Percentiles rank a stretch among this genome's conserved stretches.
Evolutionary conservation across 1,140 invertebrate species (phyloP).

Genomic region (Brachionus sp.): DNA sequence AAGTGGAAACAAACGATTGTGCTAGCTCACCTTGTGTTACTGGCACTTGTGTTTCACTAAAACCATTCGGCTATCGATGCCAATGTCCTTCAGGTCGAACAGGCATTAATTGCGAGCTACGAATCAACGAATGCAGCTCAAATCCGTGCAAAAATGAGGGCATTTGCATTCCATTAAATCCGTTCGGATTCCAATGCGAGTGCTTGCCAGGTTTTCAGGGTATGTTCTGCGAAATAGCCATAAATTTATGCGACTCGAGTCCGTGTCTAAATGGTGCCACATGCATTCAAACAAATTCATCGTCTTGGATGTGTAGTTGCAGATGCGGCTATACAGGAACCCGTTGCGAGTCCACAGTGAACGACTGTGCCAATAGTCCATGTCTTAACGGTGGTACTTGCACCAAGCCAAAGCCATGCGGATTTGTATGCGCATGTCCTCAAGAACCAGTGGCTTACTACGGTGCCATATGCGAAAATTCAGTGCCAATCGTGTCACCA

Average conservation of each 20-base stretch:
- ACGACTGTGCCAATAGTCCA: constrained; percentile 80
- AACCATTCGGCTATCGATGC: constrained; percentile 60
- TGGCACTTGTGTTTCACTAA: not conserved
- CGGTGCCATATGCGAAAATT: constrained; percentile 40
- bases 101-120: constrained; percentile 59
- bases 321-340: constrained; percentile 35
- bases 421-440: constrained; percentile 44
- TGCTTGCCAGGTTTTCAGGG: constrained; percentile 47
- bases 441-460: constrained; percentile 37
- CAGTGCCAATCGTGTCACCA: constrained; percentile 1
- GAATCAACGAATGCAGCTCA: constrained; percentile 41
- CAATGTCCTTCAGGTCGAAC: constrained; percentile 79
- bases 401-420: constrained; percentile 38
- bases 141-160: constrained; percentile 63
- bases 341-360: constrained; percentile 8
- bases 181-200: constrained; percentile 44
- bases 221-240: constrained; percentile 45
- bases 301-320: constrained; percentile 33
- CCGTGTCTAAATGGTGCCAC: constrained; percentile 84
- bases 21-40: constrained; percentile 6
- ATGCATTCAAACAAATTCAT: constrained; percentile 61
- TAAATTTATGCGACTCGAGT: constrained; percentile 74
- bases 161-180: not conserved
- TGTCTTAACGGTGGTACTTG: constrained; percentile 71
- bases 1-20: constrained; percentile 42